Percentiles rank a stretch among this genome's conserved stretches.
phyloP scores from a whole-genome alignment of 1,140 invertebrate genomes.

The Trichonephila clavata region DNA sequence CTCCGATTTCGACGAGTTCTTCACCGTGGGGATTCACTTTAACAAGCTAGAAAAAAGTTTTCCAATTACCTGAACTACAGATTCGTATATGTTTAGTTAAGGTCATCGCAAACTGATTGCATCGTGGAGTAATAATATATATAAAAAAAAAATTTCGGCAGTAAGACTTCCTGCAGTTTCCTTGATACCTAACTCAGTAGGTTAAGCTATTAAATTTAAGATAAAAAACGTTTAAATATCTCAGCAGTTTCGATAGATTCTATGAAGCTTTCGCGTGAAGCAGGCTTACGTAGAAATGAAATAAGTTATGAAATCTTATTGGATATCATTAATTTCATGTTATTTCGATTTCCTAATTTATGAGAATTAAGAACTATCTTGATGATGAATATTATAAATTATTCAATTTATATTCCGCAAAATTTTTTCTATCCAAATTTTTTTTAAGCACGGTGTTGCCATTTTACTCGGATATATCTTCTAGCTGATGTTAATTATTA shows the following conservation, averaged over 20 bases:
- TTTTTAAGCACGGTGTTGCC: too few species aligned
- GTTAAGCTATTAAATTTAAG: not conserved
- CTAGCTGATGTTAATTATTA: too few species aligned
- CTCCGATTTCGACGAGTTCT: not conserved
- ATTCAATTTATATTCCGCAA: too few species aligned
- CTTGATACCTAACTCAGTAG: not conserved
- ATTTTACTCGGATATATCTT: too few species aligned
- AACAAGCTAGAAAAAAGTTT: slow-evolving; percentile 13
- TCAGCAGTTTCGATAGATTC: not conserved
- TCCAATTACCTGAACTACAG: not conserved
- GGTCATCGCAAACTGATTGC: slow-evolving; percentile 17
- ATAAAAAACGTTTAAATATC: not conserved
- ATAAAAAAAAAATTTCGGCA: not conserved
- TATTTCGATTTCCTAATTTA: too few species aligned
- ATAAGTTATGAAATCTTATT: too few species aligned
- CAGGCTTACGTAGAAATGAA: not conserved
- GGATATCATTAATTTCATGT: too few species aligned
- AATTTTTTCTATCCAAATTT: too few species aligned
- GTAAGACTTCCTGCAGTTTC: not conserved
- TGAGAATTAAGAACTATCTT: too few species aligned
- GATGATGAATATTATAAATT: too few species aligned
- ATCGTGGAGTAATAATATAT: not conserved
- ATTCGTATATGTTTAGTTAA: not conserved
- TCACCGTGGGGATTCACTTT: slow-evolving; percentile 6
- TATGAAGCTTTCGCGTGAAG: not conserved